Conservation (phyloP, 1,140 invertebrate species). For the Drosophila ercepeae region DNA sequence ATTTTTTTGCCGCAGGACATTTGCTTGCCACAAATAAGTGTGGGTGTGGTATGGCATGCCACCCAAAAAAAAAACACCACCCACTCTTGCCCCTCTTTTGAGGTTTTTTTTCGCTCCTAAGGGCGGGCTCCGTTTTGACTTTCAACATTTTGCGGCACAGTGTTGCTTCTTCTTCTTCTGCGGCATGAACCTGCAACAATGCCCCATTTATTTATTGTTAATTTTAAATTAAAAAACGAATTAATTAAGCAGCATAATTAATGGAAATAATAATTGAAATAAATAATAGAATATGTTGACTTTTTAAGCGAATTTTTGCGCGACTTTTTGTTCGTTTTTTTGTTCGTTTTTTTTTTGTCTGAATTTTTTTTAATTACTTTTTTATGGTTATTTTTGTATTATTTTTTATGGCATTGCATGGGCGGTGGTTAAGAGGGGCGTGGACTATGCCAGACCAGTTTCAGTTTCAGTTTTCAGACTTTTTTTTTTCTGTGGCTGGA, state of each 20-base stretch:
- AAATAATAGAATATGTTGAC: constrained; percentile 47
- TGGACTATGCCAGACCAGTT: constrained; percentile 60
- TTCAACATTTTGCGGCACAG: constrained; percentile 16
- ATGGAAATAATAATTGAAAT: constrained; percentile 24
- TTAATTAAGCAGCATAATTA: constrained; percentile 62
- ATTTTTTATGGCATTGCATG: no score
- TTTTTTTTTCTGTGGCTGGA: constrained; percentile 65
- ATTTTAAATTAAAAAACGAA: constrained; percentile 64
- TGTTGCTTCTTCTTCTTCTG: no score
- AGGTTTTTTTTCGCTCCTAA: constrained; percentile 10
- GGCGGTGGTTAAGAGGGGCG: not conserved
- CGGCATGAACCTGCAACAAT: constrained; percentile 19
- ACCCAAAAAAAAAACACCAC: no score
- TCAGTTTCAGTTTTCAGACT: constrained; percentile 64
- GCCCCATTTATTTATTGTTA: constrained; percentile 39
- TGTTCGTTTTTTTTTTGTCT: constrained; percentile 59
- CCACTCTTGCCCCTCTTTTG: constrained; percentile 23
- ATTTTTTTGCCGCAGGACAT: constrained; percentile 51
- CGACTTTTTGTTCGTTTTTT: constrained; percentile 68
- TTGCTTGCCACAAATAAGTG: constrained; percentile 29
- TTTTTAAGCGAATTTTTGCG: constrained; percentile 17
- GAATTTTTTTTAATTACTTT: constrained; percentile 56
- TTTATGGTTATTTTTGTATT: no score
- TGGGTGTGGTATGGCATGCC: no score
- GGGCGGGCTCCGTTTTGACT: no score